These are phyloP conservation scores for Sandelia bainsii DNA, from an alignment of 2,797 vertebrate species.

Conservation along the genomic window DNA sequence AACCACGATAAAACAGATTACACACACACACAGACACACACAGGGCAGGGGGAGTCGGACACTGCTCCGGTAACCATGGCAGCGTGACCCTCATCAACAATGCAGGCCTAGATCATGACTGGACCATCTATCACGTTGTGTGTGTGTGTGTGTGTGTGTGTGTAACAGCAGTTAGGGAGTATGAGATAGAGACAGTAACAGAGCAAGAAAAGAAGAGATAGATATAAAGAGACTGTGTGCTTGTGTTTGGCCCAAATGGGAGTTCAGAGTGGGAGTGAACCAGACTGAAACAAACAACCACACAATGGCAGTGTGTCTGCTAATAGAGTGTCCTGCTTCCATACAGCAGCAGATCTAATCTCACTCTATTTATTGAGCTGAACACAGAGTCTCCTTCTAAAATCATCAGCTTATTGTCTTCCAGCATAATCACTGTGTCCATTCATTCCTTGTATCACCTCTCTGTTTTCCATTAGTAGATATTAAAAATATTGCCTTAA, in stretches of 20 bases:
- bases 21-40: conserved; percentile 44
- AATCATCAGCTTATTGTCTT: conserved; percentile 30
- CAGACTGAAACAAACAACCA: conserved; percentile 45
- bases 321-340: conserved; percentile 57
- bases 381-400: conserved; percentile 7
- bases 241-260: conserved; percentile 1
- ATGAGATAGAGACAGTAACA: conserved; percentile 48
- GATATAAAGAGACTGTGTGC: conserved; percentile 18
- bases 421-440: conserved; percentile 9
- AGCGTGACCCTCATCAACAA: conserved; percentile 82
- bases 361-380: conserved; percentile 37
- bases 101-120: conserved; percentile 67
- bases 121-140: conserved; percentile 76
- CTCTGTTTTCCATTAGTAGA: not conserved
- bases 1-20: conserved; percentile 10
- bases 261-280: conserved; percentile 18
- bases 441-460: not conserved
- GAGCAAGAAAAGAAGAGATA: conserved; percentile 39
- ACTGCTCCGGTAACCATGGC: conserved; percentile 74
- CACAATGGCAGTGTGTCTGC: conserved; percentile 46
- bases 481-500: not conserved
- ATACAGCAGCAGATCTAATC: conserved; percentile 57
- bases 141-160: conserved; percentile 40
- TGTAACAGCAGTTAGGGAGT: conserved; percentile 8
- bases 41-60: conserved; percentile 43